A percentile compares a stretch with the other conserved stretches of the same genome.
Evolutionary conservation across 1,140 invertebrate genomes (phyloP).

Genomic region (Drosophila fuyamai): DNA sequence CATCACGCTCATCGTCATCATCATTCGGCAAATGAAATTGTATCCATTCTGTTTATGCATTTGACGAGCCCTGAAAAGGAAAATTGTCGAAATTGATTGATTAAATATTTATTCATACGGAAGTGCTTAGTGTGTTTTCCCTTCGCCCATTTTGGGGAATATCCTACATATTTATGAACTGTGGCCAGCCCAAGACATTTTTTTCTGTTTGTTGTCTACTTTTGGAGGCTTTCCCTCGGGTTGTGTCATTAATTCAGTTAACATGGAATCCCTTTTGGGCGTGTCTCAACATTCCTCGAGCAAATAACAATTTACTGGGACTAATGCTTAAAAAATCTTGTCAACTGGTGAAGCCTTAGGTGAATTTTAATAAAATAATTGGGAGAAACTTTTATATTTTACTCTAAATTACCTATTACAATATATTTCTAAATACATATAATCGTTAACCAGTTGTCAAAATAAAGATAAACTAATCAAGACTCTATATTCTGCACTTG

Average conservation of each 20-base stretch:
- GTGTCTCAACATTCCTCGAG: constrained; percentile 3
- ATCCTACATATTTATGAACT: constrained; percentile 51
- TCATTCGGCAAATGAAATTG: constrained; percentile 51
- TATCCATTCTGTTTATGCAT: constrained; percentile 61
- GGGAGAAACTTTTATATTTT: too few relatives aligned
- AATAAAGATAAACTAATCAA: not conserved
- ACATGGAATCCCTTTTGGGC: constrained; percentile 33
- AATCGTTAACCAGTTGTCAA: too few relatives aligned
- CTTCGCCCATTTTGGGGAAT: constrained; percentile 2
- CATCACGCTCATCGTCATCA: constrained; percentile 35
- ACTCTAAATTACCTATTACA: too few relatives aligned
- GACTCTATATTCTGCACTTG: not conserved
- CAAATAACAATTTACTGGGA: not conserved
- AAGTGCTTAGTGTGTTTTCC: constrained; percentile 64
- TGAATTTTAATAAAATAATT: not conserved
- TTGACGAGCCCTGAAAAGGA: constrained; percentile 59
- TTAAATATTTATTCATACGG: constrained; percentile 80
- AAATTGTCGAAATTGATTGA: constrained; percentile 78
- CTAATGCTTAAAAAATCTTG: constrained; percentile 2
- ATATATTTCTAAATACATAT: too few relatives aligned
- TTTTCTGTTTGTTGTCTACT: constrained; percentile 24
- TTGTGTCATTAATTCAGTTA: constrained; percentile 56
- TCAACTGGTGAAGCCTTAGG: not conserved
- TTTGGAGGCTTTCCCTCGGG: constrained; percentile 17
- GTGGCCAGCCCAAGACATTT: constrained; percentile 7